phyloP scores from a whole-genome alignment of 1,140 invertebrate genomes.

The Tetranychus cinnabarinus region DNA sequence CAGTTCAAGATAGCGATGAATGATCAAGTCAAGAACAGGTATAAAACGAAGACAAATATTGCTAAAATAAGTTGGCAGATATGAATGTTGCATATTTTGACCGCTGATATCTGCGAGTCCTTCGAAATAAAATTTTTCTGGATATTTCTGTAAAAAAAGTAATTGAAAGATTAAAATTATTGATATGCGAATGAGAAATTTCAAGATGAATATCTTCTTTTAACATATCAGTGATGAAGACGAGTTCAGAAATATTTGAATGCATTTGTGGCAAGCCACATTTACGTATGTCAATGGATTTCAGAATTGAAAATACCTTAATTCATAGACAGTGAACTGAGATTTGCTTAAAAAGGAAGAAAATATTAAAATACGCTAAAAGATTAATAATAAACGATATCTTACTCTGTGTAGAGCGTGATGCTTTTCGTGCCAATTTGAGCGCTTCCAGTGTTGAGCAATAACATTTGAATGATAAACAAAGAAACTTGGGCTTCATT shows the following conservation, averaged over 20 bases:
- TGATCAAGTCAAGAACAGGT: constrained; percentile 58
- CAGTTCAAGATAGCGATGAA: constrained; percentile 74
- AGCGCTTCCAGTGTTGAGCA: constrained; percentile 80
- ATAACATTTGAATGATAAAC: constrained; percentile 70
- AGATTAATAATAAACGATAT: too few species aligned
- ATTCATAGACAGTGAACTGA: too few species aligned
- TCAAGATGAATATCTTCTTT: too few species aligned
- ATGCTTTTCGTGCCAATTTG: constrained; percentile 92
- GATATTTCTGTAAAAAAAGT: constrained; percentile 41
- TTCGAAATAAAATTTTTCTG: constrained; percentile 83
- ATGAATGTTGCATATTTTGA: constrained; percentile 38
- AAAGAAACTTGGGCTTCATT: constrained; percentile 83
- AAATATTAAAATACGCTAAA: too few species aligned
- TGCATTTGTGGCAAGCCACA: too few species aligned
- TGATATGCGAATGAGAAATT: not conserved
- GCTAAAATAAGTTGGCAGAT: constrained; percentile 71
- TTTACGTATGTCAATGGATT: too few species aligned
- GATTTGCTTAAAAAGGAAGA: too few species aligned
- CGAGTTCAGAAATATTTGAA: too few species aligned
- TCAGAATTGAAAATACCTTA: too few species aligned
- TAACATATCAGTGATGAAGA: too few species aligned
- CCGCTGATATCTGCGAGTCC: constrained; percentile 35
- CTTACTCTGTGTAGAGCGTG: constrained; percentile 47
- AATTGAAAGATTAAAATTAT: not conserved
- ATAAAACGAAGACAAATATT: constrained; percentile 88